Evolutionary conservation across 2,888 invertebrate species (phyloP).

Genomic region (Sphaerophoria taeniata): DNA sequence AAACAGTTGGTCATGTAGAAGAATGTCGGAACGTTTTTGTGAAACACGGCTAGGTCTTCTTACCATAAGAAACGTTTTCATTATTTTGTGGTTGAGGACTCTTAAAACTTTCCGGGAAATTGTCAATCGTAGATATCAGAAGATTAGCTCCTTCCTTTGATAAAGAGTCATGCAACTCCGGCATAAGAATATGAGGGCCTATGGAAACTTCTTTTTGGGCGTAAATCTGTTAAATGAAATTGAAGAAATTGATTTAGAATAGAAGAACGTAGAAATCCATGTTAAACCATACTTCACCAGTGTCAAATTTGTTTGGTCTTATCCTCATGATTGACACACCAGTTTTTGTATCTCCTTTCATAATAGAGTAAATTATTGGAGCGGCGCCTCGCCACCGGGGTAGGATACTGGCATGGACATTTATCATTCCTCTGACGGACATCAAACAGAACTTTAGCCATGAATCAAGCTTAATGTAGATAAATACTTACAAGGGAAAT

Average conservation of each 20-base stretch:
- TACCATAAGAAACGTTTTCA: slow-evolving; percentile 88
- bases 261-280: too few relatives aligned
- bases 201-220: slow-evolving; percentile 85
- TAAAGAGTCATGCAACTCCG: slow-evolving; percentile 86
- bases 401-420: slow-evolving; percentile 95
- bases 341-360: slow-evolving; percentile 91
- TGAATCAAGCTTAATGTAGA: slow-evolving; percentile 75
- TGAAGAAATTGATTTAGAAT: too few relatives aligned
- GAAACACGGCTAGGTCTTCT: too few relatives aligned
- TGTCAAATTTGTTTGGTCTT: slow-evolving; percentile 91
- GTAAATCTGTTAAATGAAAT: slow-evolving; percentile 78
- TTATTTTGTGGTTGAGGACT: slow-evolving; percentile 86
- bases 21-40: neutral
- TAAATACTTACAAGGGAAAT: slow-evolving; percentile 91
- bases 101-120: slow-evolving; percentile 85
- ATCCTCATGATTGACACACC: slow-evolving; percentile 96
- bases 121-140: slow-evolving; percentile 86
- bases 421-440: slow-evolving; percentile 91
- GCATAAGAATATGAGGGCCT: slow-evolving; percentile 85
- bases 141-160: slow-evolving; percentile 88
- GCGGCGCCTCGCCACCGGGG: slow-evolving; percentile 97
- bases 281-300: slow-evolving; percentile 85
- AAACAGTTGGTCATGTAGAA: too few relatives aligned
- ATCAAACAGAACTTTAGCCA: neutral
- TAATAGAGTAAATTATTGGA: slow-evolving; percentile 93